Evolutionary conservation across 2,113 vertebrate genomes (phyloP).

Genomic region (Callionymus lyra): DNA sequence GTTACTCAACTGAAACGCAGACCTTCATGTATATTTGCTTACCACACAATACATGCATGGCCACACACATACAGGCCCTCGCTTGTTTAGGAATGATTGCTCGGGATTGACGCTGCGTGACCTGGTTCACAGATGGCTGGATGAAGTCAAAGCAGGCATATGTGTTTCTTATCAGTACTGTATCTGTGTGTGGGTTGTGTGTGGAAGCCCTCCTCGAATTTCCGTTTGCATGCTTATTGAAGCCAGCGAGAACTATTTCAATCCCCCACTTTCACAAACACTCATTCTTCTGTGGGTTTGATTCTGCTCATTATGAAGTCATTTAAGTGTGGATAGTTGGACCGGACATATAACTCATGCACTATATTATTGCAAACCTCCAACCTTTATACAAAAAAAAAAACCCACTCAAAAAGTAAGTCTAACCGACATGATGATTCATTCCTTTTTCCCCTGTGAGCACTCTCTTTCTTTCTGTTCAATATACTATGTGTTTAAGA

Average conservation of each 20-base stretch:
- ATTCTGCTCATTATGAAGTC: too few relatives aligned
- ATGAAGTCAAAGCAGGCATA: neutral
- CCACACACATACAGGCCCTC: conserved; percentile 7
- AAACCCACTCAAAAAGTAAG: too few relatives aligned
- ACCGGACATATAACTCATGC: too few relatives aligned
- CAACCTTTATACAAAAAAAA: too few relatives aligned
- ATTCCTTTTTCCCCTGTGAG: conserved; percentile 13
- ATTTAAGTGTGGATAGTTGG: too few relatives aligned
- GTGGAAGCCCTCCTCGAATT: neutral
- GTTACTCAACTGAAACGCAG: too few relatives aligned
- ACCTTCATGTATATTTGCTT: neutral
- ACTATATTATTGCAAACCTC: too few relatives aligned
- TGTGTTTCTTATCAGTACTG: neutral
- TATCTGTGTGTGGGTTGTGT: conserved; percentile 3
- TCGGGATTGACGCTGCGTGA: conserved; percentile 15
- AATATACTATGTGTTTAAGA: conserved; percentile 16
- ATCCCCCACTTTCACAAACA: conserved; percentile 24
- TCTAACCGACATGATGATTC: conserved; percentile 20
- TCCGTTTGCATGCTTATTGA: conserved; percentile 15
- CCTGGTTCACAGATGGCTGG: conserved; percentile 24
- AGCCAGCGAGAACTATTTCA: conserved; percentile 35
- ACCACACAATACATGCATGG: neutral
- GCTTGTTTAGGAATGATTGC: conserved; percentile 32
- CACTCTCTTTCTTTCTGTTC: neutral
- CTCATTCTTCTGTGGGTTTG: too few relatives aligned